Conservation (phyloP, 2,888 invertebrate species). For the Polietes domitor region DNA sequence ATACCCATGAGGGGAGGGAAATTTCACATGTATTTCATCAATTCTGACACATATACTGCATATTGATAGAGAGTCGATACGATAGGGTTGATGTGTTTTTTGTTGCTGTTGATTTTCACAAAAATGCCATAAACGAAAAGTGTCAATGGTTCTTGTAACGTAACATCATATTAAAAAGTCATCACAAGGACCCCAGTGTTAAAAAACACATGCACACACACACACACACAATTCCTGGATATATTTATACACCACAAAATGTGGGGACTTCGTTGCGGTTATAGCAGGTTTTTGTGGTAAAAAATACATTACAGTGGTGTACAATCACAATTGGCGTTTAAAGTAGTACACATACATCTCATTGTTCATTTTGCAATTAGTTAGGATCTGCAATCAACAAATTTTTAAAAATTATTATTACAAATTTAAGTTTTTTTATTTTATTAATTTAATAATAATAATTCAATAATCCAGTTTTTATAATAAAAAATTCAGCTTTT, state of each 20-base stretch:
- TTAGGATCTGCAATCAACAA: too few species aligned
- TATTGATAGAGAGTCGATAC: background rate
- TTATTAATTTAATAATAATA: too few species aligned
- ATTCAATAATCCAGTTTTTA: too few species aligned
- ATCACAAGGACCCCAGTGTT: background rate
- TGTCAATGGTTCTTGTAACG: slow-evolving; percentile 19
- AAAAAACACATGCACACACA: slow-evolving; percentile 18
- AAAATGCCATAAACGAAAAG: background rate
- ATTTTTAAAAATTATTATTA: too few species aligned
- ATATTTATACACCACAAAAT: background rate
- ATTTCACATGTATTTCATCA: background rate
- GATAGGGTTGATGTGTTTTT: background rate
- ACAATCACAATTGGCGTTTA: too few species aligned
- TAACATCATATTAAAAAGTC: slow-evolving; percentile 17
- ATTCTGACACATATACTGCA: background rate
- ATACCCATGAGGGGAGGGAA: too few species aligned
- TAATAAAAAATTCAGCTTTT: too few species aligned
- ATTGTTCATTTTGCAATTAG: too few species aligned
- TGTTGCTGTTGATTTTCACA: slow-evolving; percentile 4
- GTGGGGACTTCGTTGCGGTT: background rate
- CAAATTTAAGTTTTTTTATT: too few species aligned
- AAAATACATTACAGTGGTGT: background rate
- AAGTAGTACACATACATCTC: too few species aligned
- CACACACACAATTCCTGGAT: slow-evolving; percentile 19
- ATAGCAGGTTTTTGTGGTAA: background rate